Conservation (phyloP, 1,140 invertebrate species). For the Homalodisca vitripennis region DNA sequence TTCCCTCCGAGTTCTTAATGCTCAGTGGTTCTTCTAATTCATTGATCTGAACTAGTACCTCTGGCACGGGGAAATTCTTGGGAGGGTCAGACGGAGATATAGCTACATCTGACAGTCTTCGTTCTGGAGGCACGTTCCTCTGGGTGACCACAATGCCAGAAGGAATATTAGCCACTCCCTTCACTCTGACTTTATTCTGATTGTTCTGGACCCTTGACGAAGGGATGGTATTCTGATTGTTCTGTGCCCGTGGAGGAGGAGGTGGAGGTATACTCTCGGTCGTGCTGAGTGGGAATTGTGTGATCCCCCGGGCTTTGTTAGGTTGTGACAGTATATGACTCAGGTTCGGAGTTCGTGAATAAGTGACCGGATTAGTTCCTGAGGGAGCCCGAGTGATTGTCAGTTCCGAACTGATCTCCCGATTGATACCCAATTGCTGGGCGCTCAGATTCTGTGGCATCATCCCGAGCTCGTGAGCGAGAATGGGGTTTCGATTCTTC, state of each 20-base stretch:
- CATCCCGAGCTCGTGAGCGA: slow-evolving; percentile 10
- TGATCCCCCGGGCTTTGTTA: slow-evolving; percentile 17
- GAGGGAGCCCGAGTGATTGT: neutral
- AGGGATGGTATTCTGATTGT: neutral
- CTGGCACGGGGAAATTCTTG: too few relatives aligned
- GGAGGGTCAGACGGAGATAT: neutral
- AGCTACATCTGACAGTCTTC: neutral
- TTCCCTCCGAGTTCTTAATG: neutral
- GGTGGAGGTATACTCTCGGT: neutral
- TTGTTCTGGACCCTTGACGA: neutral
- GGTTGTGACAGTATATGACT: slow-evolving; percentile 20
- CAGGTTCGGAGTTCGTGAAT: neutral
- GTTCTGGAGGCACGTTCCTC: neutral
- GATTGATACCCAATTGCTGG: slow-evolving; percentile 1
- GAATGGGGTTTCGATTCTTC: slow-evolving; percentile 8
- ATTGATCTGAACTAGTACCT: too few relatives aligned
- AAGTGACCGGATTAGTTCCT: neutral
- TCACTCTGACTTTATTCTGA: neutral
- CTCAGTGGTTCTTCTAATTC: neutral
- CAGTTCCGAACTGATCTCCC: slow-evolving; percentile 6
- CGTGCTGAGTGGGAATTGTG: neutral
- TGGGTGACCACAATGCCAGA: neutral
- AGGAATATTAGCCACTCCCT: neutral
- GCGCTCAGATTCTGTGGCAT: neutral
- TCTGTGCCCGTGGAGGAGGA: neutral